Conservation (phyloP, 2,888 invertebrate species). For the Temnothorax ravouxi region DNA sequence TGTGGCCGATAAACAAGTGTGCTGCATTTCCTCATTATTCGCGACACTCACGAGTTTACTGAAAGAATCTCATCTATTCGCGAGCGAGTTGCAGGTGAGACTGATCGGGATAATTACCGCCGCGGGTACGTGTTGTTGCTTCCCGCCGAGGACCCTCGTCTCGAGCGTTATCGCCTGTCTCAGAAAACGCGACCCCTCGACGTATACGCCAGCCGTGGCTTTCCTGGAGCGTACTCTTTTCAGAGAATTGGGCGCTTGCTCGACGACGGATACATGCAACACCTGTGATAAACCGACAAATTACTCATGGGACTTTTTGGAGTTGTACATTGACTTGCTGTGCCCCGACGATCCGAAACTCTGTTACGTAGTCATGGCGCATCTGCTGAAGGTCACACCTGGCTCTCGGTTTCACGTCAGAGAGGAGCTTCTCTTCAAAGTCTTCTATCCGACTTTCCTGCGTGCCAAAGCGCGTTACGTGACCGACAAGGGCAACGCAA, state of each 20-base stretch:
- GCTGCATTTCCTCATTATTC: slow-evolving; percentile 88
- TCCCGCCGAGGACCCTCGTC: slow-evolving; percentile 88
- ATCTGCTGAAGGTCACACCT: slow-evolving; percentile 88
- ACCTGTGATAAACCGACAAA: slow-evolving; percentile 78
- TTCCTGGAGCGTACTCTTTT: slow-evolving; percentile 89
- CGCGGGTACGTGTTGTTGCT: slow-evolving; percentile 90
- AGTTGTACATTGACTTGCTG: slow-evolving; percentile 88
- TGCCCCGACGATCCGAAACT: slow-evolving; percentile 88
- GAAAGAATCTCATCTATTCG: slow-evolving; percentile 86
- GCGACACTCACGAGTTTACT: slow-evolving; percentile 87
- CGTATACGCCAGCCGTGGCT: slow-evolving; percentile 85
- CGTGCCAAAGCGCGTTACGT: slow-evolving; percentile 87
- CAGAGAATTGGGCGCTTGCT: slow-evolving; percentile 88
- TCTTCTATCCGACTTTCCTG: slow-evolving; percentile 89
- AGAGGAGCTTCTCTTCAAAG: slow-evolving; percentile 88
- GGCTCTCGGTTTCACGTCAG: slow-evolving; percentile 88
- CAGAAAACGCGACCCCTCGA: slow-evolving; percentile 78
- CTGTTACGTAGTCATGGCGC: slow-evolving; percentile 88
- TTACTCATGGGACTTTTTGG: slow-evolving; percentile 88
- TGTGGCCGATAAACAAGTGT: slow-evolving; percentile 85
- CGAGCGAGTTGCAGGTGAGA: slow-evolving; percentile 86
- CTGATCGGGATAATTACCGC: slow-evolving; percentile 88
- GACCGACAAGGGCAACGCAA: slow-evolving; percentile 85
- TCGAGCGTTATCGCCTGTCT: slow-evolving; percentile 87
- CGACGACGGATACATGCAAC: slow-evolving; percentile 84